Percentiles rank a stretch among this genome's conserved stretches.
These are phyloP conservation scores for Tanytarsus gracilentus DNA, from an alignment of 2,888 invertebrate genomes.

Conservation along the genomic window DNA sequence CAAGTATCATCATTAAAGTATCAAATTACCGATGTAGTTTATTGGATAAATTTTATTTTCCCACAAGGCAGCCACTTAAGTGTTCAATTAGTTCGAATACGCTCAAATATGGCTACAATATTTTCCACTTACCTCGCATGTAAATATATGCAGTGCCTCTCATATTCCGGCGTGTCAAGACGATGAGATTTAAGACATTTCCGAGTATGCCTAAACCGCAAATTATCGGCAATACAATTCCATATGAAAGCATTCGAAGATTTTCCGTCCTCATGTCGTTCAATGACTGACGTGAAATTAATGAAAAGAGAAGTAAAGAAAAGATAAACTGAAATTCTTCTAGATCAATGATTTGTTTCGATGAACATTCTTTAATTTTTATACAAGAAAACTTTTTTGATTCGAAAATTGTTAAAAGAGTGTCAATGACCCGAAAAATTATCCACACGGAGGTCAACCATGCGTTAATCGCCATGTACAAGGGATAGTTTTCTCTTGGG, in stretches of 20 bases:
- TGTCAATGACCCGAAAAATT: neutral
- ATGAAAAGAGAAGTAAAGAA: neutral
- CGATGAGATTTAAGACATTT: constrained; percentile 67
- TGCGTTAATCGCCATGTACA: no score
- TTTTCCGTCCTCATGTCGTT: constrained; percentile 54
- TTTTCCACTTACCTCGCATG: constrained; percentile 56
- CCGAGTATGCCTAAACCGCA: constrained; percentile 66
- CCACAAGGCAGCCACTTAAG: no score
- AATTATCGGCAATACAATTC: constrained; percentile 58
- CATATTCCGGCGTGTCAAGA: constrained; percentile 66
- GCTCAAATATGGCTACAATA: no score
- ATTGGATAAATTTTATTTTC: neutral
- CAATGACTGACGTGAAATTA: constrained; percentile 6
- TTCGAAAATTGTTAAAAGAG: neutral
- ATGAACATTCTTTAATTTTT: neutral
- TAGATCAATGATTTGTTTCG: neutral
- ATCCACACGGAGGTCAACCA: no score
- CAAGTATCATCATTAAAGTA: constrained; percentile 2
- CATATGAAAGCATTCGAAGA: constrained; percentile 54
- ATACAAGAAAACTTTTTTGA: neutral
- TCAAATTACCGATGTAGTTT: neutral
- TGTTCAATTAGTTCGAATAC: no score
- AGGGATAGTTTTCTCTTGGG: no score
- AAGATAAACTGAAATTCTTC: neutral
- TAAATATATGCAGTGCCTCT: constrained; percentile 72